Percentiles rank a stretch among this genome's conserved stretches.
Conservation (phyloP, 2,113 vertebrate species). For the Syrmaticus mikado region DNA sequence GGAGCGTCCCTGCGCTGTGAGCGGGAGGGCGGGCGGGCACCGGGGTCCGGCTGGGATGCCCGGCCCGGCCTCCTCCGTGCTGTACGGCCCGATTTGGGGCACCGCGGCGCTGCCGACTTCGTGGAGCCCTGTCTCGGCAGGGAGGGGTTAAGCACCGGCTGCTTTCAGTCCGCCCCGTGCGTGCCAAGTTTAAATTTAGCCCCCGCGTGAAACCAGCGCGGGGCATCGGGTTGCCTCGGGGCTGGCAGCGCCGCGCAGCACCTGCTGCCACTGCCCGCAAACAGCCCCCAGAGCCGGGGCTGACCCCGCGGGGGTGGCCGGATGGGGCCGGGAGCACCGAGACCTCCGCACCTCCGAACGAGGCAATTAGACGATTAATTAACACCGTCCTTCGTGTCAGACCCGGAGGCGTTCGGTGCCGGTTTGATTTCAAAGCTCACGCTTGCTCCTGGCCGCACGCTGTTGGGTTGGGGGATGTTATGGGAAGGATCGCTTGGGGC, state of each 20-base stretch:
- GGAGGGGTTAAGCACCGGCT: slow-evolving; percentile 35
- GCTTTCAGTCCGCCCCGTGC: not conserved
- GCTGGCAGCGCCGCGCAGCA: slow-evolving; percentile 77
- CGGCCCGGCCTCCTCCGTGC: no score
- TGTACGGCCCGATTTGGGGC: no score
- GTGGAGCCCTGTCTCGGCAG: not conserved
- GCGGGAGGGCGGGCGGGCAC: no score
- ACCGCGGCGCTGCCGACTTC: no score
- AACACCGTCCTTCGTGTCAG: accelerated
- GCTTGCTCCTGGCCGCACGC: accelerated
- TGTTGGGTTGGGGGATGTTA: not conserved
- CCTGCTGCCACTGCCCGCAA: slow-evolving; percentile 76
- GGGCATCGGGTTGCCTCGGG: slow-evolving; percentile 84
- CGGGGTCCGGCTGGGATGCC: no score
- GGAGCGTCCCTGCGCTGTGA: no score
- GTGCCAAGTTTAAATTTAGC: slow-evolving; percentile 86
- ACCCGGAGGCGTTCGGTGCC: not conserved
- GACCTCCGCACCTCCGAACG: not conserved
- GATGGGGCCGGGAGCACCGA: not conserved
- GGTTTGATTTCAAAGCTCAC: not conserved
- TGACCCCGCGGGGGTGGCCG: not conserved
- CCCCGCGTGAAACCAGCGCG: slow-evolving; percentile 79
- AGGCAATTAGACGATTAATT: no score
- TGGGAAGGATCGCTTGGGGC: not conserved
- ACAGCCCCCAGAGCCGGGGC: not conserved